These are phyloP conservation scores for Pseudochirops corinnae DNA, from an alignment of 2,797 vertebrate species.

Conservation along the genomic window DNA sequence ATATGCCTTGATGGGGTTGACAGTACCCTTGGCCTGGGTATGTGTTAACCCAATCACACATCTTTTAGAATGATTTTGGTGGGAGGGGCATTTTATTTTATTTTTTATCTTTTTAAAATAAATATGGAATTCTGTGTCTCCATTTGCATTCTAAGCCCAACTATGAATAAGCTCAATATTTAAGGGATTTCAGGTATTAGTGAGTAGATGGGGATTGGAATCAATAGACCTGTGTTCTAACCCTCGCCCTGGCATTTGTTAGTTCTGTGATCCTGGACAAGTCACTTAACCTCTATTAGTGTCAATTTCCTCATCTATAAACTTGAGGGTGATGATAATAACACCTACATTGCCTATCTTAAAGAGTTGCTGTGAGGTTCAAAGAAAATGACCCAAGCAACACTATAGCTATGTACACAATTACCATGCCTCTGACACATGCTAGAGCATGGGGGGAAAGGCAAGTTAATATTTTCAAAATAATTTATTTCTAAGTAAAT, in stretches of 20 bases:
- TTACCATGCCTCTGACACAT: background rate
- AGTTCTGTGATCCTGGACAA: background rate
- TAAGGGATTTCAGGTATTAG: slow-evolving; percentile 23
- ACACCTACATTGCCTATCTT: background rate
- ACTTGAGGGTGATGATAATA: background rate
- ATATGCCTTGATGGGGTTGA: background rate
- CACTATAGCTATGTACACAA: background rate
- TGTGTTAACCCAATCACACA: background rate
- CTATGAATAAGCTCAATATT: background rate
- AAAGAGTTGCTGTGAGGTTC: background rate
- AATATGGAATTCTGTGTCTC: background rate
- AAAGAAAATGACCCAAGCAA: background rate
- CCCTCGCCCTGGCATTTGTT: background rate
- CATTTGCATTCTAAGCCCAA: background rate
- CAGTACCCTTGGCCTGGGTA: background rate
- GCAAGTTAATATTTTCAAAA: background rate
- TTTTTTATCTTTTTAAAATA: no score
- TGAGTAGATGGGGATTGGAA: background rate
- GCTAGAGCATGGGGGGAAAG: no score
- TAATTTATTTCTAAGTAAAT: slow-evolving; percentile 25
- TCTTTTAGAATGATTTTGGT: background rate
- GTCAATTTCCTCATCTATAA: background rate
- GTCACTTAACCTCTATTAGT: background rate
- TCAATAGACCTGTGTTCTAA: background rate
- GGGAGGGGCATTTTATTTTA: no score